Evolutionary conservation across 1,140 invertebrate species (phyloP), one percentile per base, ranked within the genome.

Genomic region (Coptotermes formosanus): DNA sequence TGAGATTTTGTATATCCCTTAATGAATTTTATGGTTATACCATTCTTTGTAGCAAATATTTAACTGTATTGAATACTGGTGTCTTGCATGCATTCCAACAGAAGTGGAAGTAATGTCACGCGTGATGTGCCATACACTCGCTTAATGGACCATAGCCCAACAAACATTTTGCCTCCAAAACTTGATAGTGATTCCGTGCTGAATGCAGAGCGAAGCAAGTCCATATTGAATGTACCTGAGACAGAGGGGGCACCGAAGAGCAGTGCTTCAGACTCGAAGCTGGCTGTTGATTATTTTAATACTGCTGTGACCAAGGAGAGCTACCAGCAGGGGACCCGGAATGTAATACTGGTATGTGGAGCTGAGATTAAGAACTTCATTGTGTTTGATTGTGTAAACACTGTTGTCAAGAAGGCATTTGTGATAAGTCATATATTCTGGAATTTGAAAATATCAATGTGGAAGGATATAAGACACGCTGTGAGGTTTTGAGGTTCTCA

Each of bases 141-240:
- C 52, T 90, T 97, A 38, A 92, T 97, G 2, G 96, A 97, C 88
- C 90, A 92, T 11, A 94, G 93, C 91, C 92, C 91, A n/a, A 90
- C 91, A 9, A 85, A 84, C 32, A 91, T 91, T 59, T 88, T 93
- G 59, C 92, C 93, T 0, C 92, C 93, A 12, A 96, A 96, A 90
- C 92, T 96, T 25, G 96, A 96, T 88, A 96, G 95, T 38, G 96
- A 97, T 88, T 96, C 96, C 2, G 95, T 95, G 91, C 90, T 95
- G 21, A 93, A 95, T 87, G 90, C 93, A 85, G 91, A 94, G 91
- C 92, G 92, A 88, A 94, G 93, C 89, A 95, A 93, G 93, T 95
- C 91, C 3, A 92, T 92, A 59, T 89, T 94, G 6, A 92, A 90
- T 87, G 92, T 92, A 25, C 92, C 93, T 12, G 92, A 93, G 84